Conservation (phyloP, 2,888 invertebrate genomes). For the Drosophila nr. fundita region DNA sequence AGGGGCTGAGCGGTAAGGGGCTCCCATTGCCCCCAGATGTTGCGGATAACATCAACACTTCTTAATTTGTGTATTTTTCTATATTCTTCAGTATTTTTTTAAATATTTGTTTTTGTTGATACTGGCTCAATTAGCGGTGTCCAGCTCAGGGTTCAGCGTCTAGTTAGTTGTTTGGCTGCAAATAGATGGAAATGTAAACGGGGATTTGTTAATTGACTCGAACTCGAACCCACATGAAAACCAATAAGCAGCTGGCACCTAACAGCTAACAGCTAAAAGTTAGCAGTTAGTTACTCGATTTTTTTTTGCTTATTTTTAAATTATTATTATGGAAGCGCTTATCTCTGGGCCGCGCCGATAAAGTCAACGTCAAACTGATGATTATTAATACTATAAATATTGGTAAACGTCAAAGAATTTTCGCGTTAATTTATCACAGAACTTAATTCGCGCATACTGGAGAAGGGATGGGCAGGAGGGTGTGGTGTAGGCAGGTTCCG, state of each 20-base stretch:
- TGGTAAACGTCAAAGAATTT: constrained; percentile 74
- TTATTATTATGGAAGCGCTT: constrained; percentile 49
- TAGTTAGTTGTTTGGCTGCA: constrained; percentile 58
- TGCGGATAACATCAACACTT: constrained; percentile 78
- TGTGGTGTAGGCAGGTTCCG: not conserved
- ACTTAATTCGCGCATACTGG: constrained; percentile 16
- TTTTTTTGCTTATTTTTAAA: constrained; percentile 38
- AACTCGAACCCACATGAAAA: constrained; percentile 61
- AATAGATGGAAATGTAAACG: constrained; percentile 34
- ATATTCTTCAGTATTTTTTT: constrained; percentile 6
- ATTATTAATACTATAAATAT: constrained; percentile 81
- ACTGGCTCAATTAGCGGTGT: constrained; percentile 26
- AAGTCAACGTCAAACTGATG: constrained; percentile 58
- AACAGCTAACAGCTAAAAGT: constrained; percentile 11
- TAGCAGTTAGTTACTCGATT: constrained; percentile 22
- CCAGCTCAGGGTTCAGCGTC: constrained; percentile 24
- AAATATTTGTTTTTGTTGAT: not conserved
- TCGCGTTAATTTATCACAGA: constrained; percentile 64
- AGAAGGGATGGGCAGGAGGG: not conserved
- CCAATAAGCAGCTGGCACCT: constrained; percentile 46
- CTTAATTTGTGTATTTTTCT: not conserved
- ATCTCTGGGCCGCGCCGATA: constrained; percentile 53
- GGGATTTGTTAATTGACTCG: constrained; percentile 61
- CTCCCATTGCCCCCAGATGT: constrained; percentile 80
- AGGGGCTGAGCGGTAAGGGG: constrained; percentile 83